phyloP scores from a whole-genome alignment of 2,113 vertebrate species.

The Cavia aperea region DNA sequence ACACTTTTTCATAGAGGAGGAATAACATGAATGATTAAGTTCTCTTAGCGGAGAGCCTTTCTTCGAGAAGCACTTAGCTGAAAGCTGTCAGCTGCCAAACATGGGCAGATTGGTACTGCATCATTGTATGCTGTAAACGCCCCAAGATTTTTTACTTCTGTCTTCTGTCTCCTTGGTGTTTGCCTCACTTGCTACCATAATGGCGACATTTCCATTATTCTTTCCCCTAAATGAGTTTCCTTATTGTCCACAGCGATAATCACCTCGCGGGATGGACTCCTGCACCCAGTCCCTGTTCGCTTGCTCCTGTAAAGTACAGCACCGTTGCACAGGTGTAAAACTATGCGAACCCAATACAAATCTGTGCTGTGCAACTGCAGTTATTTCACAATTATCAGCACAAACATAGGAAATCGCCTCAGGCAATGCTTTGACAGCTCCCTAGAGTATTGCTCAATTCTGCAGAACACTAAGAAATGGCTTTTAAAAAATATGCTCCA shows the following conservation, averaged over 20 bases:
- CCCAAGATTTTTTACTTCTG: not conserved
- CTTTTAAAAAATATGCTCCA: slow-evolving; percentile 46
- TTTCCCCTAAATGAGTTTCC: not conserved
- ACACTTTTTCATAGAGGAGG: rapidly evolving
- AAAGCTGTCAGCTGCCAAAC: not conserved
- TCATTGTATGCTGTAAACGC: not conserved
- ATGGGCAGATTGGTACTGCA: rapidly evolving
- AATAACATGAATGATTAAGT: not conserved
- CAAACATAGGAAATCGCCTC: slow-evolving; percentile 62
- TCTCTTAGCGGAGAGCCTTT: not conserved
- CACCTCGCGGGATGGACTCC: not conserved
- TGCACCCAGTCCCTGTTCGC: not conserved
- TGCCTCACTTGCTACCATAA: not conserved
- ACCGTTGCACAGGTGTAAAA: slow-evolving; percentile 30
- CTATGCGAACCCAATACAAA: slow-evolving; percentile 5
- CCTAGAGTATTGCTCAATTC: slow-evolving; percentile 52
- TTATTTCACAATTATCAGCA: slow-evolving; percentile 64
- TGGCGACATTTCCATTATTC: not conserved
- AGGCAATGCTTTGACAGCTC: slow-evolving; percentile 59
- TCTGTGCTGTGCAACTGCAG: slow-evolving; percentile 28
- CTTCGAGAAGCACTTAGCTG: not conserved
- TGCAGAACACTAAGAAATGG: slow-evolving; percentile 49
- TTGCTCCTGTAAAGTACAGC: not conserved
- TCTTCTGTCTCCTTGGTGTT: not conserved
- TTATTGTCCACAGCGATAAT: not conserved